Evolutionary conservation across 2,888 invertebrate genomes (phyloP), one percentile per base, ranked within the genome.

Genomic region (Hedya salicella): DNA sequence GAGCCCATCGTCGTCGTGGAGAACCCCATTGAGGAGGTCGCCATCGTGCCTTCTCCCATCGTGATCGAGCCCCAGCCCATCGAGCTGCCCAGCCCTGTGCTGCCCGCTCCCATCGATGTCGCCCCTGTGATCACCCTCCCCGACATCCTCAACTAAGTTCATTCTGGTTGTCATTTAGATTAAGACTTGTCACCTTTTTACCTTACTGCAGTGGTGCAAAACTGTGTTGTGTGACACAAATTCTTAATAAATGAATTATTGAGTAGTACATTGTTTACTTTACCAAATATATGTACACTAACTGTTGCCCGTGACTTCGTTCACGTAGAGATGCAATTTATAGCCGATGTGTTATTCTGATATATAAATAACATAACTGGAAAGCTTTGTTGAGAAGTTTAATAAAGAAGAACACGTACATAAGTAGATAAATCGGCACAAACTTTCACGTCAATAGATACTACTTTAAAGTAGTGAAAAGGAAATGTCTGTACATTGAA

Each of bases 1-100:
- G 8, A 11, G 21, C 62, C 54, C 48, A 17, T 56, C 25, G 17
- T 49, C 17, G 40, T 63, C 13, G 56, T 56, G 0, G 71, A 74
- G 9, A 16, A 60, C 8, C 72, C 73, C 9, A 14, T 56, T 8
- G 63, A 63, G 14, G 32, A 6, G 8, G 57, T 50, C 42, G 73
- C 39, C 30, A 49, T 62, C 17, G 71, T 71, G 14, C 69, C 53
- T 16, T 25, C 64, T 44, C 63, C 63, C 59, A 46, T 59, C 64
- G 64, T 59, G 50, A 6, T 52, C 17, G 49, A 1, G 44, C 64
- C 64, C 44, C 4, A 13, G n/a, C 64, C 64, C 50, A 21, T 56
- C 40, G 52, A 62, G 61, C 42, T 62, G 11, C 61, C 62, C 19
- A 11, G 17, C 30, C 62, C 62, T 11, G 52, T 21, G 42, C 52